Evolutionary conservation across 2,888 invertebrate species (phyloP).

Genomic region (Tenthredo distinguenda): DNA sequence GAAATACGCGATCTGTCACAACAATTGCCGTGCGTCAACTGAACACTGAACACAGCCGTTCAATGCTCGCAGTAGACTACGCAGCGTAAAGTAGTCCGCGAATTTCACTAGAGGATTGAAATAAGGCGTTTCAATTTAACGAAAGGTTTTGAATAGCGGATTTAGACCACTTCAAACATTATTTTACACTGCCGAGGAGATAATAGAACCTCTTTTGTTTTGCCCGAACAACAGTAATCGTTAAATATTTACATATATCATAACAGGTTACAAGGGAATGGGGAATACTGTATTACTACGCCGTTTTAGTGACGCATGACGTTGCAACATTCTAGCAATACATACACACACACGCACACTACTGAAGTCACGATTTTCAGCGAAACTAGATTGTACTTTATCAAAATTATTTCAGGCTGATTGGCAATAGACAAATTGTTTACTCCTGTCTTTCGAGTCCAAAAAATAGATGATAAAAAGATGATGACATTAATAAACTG

Average conservation of each 20-base stretch:
- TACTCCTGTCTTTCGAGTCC: not conserved
- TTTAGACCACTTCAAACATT: not conserved
- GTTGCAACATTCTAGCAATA: slow-evolving; percentile 43
- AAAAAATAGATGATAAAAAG: not conserved
- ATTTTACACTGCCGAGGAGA: not conserved
- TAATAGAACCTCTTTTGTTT: not conserved
- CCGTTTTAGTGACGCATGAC: slow-evolving; percentile 42
- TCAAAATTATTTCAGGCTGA: not conserved
- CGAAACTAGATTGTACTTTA: slow-evolving; percentile 7
- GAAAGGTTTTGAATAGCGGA: not conserved
- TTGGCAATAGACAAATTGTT: not conserved
- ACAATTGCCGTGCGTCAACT: slow-evolving; percentile 67
- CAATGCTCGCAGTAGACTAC: slow-evolving; percentile 55
- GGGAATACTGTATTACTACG: slow-evolving; percentile 31
- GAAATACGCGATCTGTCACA: slow-evolving; percentile 63
- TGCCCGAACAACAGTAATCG: not conserved
- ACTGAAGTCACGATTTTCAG: not conserved
- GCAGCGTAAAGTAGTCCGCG: slow-evolving; percentile 54
- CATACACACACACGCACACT: not conserved
- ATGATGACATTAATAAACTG: not conserved
- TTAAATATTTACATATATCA: not conserved
- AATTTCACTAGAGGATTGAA: not conserved
- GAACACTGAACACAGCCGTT: slow-evolving; percentile 28
- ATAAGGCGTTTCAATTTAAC: not conserved
- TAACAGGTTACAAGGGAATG: slow-evolving; percentile 10